phyloP scores from a whole-genome alignment of 1,140 invertebrate species.

The Triops longicaudatus region DNA sequence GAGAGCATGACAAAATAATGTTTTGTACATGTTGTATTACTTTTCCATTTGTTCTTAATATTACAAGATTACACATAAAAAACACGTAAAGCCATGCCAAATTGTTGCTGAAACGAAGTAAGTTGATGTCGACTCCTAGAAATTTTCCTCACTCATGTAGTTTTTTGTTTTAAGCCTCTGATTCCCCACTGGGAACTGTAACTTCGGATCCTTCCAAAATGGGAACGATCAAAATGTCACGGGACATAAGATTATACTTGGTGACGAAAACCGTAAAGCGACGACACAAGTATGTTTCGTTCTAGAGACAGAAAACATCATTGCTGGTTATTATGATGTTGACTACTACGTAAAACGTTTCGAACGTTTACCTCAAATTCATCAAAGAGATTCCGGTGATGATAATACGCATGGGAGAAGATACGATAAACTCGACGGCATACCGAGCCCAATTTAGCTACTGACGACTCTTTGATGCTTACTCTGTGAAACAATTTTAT shows the following conservation, averaged over 20 bases:
- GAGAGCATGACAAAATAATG: constrained; percentile 43
- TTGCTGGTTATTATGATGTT: neutral
- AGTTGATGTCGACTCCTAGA: neutral
- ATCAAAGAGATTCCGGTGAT: constrained; percentile 94
- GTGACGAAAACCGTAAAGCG: constrained; percentile 97
- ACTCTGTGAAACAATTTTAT: constrained; percentile 59
- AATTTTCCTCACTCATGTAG: neutral
- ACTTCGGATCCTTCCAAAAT: constrained; percentile 66
- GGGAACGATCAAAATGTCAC: constrained; percentile 96
- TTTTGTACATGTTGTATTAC: constrained; percentile 6
- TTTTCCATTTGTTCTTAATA: constrained; percentile 18
- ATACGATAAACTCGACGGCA: constrained; percentile 97
- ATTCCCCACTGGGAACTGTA: constrained; percentile 27
- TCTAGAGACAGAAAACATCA: constrained; percentile 44
- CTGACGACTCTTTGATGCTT: constrained; percentile 97
- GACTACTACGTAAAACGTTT: constrained; percentile 2
- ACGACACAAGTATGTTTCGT: constrained; percentile 87
- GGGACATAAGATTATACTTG: constrained; percentile 97
- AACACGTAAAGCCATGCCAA: neutral
- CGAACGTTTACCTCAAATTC: constrained; percentile 71
- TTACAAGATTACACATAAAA: constrained; percentile 8
- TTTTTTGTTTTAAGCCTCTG: constrained; percentile 29
- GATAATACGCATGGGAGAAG: constrained; percentile 99
- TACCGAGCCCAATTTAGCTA: constrained; percentile 95
- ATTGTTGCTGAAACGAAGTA: neutral